Base-by-base conservation (phyloP, 30 jellyfish, hydroid and myxozoan genomes). In the Aurelia aurita region DNA sequence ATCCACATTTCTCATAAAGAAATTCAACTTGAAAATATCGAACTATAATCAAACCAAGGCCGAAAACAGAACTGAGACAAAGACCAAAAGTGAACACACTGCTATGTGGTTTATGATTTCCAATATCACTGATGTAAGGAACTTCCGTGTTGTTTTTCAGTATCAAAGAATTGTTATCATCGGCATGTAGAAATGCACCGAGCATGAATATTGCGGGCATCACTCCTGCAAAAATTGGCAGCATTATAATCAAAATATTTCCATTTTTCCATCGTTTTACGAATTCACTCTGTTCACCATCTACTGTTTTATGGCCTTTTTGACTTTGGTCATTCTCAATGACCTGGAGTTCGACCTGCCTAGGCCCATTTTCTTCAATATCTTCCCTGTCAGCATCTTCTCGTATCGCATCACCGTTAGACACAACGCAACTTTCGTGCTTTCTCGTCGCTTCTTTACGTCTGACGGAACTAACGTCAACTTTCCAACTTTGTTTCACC, bases 51-150 rank as follows among this genome's bases (percentile, higher is more conserved):
- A 90, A 64, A 47, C 79, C 20, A 22, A 82, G 66, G 28, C 86
- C 76, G 19, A 69, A 53, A 46, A 72, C 29, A 18, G 89, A 90
- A 51, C 93, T 77, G 55, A 90, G 59, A 44, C 80, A 46, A 45
- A 90, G 59, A 2, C 96, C 97, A 58, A 84, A 76, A 1, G 97
- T 84, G 58, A 90, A 90, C 13, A 84, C 74, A 21, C 97, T 84
- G 75, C 97, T 84, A 62, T 90, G 83, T 58, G 96, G 96, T 77
- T 69, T 77, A 67, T 58, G 49, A 64, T 75, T 75, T 9, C 97
- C 97, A 68, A 90, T 63, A 46, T 90, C 96, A 62, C 96, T 84
- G 51, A 90, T 87, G 80, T 66, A 90, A 0, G 97, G 97, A 8
- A 72, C 76, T 25, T 72, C 51, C 3, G 82, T 84, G 60, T 64